Evolutionary conservation across 2,888 invertebrate species (phyloP).

Genomic region (Thera obeliscata): DNA sequence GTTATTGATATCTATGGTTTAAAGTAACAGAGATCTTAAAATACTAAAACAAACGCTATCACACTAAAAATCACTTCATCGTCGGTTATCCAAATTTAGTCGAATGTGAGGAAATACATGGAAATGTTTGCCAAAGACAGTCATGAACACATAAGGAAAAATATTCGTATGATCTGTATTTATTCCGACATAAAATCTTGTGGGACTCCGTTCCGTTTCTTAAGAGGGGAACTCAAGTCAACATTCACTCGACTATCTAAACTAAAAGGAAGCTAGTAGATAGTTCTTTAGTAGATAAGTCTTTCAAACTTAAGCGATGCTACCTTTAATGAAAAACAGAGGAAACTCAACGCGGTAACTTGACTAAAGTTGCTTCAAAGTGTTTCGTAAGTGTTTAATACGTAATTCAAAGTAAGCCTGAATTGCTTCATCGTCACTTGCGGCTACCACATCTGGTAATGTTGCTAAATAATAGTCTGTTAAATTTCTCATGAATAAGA

Average conservation of each 20-base stretch:
- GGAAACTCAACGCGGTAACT: slow-evolving; percentile 2
- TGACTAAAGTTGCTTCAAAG: neutral
- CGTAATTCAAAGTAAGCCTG: no score
- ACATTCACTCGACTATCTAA: slow-evolving; percentile 19
- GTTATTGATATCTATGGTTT: no score
- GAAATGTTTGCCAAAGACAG: slow-evolving; percentile 16
- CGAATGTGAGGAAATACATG: slow-evolving; percentile 13
- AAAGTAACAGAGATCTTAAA: no score
- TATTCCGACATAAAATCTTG: slow-evolving; percentile 19
- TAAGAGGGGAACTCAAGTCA: slow-evolving; percentile 9
- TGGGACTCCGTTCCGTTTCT: slow-evolving; percentile 6
- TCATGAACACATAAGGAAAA: slow-evolving; percentile 24
- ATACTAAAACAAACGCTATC: no score
- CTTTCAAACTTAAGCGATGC: slow-evolving; percentile 13
- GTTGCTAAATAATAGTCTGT: no score
- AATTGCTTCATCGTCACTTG: no score
- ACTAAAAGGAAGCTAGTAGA: slow-evolving; percentile 2
- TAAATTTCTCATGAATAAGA: no score
- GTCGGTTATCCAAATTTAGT: neutral
- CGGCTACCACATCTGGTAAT: no score
- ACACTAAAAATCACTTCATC: neutral
- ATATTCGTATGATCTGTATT: slow-evolving; percentile 23
- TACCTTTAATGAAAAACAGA: slow-evolving; percentile 13
- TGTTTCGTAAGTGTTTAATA: neutral
- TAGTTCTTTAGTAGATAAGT: neutral